These are phyloP conservation scores for Scarus forsteni DNA, from an alignment of 2,797 vertebrate genomes.

Conservation along the genomic window DNA sequence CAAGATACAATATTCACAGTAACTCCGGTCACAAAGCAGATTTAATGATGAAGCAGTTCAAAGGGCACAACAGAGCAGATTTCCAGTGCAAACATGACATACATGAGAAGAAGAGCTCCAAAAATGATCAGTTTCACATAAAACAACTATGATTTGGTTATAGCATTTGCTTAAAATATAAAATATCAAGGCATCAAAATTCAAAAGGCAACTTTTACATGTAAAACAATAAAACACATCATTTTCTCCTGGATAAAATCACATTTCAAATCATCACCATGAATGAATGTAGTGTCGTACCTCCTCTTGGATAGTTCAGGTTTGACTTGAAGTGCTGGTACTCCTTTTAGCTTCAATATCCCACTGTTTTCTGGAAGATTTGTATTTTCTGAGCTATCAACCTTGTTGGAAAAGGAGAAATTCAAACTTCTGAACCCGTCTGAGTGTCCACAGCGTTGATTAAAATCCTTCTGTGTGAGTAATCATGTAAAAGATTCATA, in stretches of 20 bases:
- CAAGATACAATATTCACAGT: no score
- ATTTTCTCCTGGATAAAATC: not conserved
- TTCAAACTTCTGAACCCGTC: not conserved
- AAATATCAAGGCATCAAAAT: not conserved
- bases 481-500: not conserved
- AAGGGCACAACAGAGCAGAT: no score
- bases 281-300: no score
- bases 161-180: not conserved
- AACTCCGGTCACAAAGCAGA: no score
- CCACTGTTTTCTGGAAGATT: not conserved
- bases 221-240: not conserved
- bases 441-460: not conserved
- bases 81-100: not conserved
- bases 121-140: not conserved
- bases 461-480: not conserved
- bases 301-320: no score
- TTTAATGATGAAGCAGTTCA: no score
- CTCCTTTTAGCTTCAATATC: no score
- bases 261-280: no score
- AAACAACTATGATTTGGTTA: not conserved
- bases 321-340: no score
- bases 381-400: not conserved
- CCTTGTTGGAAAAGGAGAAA: not conserved
- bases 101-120: no score
- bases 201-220: not conserved